Base-by-base conservation (phyloP, 1,140 invertebrate genomes). In the Magallana gigas region DNA sequence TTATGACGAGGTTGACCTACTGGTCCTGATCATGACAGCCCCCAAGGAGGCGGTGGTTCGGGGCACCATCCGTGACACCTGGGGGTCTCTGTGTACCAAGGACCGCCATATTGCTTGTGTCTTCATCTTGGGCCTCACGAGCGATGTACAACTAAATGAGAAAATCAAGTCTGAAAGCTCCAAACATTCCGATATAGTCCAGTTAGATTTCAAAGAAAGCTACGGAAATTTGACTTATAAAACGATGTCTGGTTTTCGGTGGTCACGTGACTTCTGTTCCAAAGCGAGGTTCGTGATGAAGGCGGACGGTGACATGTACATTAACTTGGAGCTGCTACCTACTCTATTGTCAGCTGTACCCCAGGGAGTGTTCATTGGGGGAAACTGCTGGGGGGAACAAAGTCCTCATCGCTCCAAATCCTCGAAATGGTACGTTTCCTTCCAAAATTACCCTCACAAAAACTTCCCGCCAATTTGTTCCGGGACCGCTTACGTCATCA, bases 221-320 rank as follows among this genome's bases (percentile, higher is more conserved):
- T 98, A 98, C 92, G 95, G 96, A 87, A 98, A 98, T 94, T 96
- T 98, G 94, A 97, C 97, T 0, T 97, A 97, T 91, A 98, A 98
- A 93, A 97, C 97, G 94, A 96, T 97, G 7, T 97, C 97, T 96
- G 96, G 96, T 5, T 95, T 98, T 36, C 97, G 97, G 92, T 98
- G 97, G 96, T 96, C 96, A 76, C 95, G 96, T 8, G 96, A 97
- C 93, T 95, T 96, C 94, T 96, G 94, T 92, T 91, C 92, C 88
- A 95, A 95, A 90, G 97, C 96, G 7, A 87, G 68, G 88, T 94
- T 91, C 87, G 71, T 90, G 29, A 89, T 95, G 80, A 95, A 95
- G 91, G 93, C 94, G 23, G 95, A 96, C 85, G 95, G 95, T 84
- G 95, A 96, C 88, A 94, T 95, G 90, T 95, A 94, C 85, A 89